phyloP scores from a whole-genome alignment of 1,140 invertebrate species.

The Diuraphis noxia region DNA sequence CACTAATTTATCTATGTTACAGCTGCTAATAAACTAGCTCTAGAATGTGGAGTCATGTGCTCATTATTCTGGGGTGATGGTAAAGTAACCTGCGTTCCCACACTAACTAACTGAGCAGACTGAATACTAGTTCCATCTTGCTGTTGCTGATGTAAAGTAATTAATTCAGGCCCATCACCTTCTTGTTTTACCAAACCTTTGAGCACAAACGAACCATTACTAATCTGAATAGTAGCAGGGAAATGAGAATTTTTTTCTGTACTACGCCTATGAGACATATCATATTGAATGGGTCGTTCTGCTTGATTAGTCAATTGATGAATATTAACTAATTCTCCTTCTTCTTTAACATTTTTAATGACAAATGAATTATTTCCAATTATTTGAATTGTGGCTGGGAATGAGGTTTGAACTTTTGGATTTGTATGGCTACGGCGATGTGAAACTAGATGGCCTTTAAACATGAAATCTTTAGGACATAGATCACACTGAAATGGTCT shows the following conservation, averaged over 20 bases:
- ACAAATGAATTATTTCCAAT: conserved; percentile 58
- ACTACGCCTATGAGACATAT: conserved; percentile 37
- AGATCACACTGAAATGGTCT: conserved; percentile 73
- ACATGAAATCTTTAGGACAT: conserved; percentile 66
- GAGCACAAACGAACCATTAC: conserved; percentile 47
- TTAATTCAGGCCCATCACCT: conserved; percentile 33
- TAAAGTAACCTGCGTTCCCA: conserved; percentile 58
- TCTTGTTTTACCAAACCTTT: conserved; percentile 51
- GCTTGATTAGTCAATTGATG: conserved; percentile 80
- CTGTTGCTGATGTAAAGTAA: conserved; percentile 52
- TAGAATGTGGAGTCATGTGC: conserved; percentile 57
- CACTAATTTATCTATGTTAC: conserved; percentile 56
- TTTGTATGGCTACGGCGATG: conserved; percentile 69
- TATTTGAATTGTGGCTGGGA: conserved; percentile 52
- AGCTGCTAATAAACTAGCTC: conserved; percentile 57
- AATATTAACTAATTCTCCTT: conserved; percentile 79
- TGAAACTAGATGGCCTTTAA: conserved; percentile 72
- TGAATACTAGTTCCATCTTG: conserved; percentile 43
- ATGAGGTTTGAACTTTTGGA: conserved; percentile 65
- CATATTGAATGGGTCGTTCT: conserved; percentile 66
- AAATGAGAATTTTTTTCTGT: conserved; percentile 48
- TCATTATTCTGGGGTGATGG: conserved; percentile 57
- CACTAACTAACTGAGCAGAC: conserved; percentile 57
- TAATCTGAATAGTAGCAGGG: conserved; percentile 47
- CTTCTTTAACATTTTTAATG: conserved; percentile 61